Evolutionary conservation across 2,113 vertebrate genomes (phyloP), one percentile per base, ranked within the genome.

Genomic region (Panurus biarmicus): DNA sequence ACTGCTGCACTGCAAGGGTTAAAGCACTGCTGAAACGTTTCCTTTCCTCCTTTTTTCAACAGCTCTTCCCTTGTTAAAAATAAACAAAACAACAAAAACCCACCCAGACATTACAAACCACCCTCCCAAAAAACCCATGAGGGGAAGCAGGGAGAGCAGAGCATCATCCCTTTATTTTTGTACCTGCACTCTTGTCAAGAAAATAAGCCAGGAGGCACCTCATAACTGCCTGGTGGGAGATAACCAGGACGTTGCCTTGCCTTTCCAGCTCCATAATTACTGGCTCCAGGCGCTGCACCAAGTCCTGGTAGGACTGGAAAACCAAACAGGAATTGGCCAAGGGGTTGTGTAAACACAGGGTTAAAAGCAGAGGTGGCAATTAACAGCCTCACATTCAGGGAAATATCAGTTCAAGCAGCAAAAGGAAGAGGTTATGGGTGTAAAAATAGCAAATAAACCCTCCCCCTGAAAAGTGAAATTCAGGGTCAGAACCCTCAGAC

Each of bases 181-280:
- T 93, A 99, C 99, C 99, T 98, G 99, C 99, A 15, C 97, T 98
- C 97, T 99, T 99, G 97, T 99, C 99, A 90, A 99, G 97, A 95
- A 99, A 99, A 97, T 99, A 99, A 91, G 99, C 99, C 65, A 99
- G 97, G 24, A 99, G 98, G 85, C 99, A 99, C 94, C 99, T 98
- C 99, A 99, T 99, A 77, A 99, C 99, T 2, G 99, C 99, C 97
- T 99, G 99, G 96, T 99, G 99, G 96, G 98, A 98, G 97, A 99
- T 97, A 14, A 99, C 99, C 12, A 99, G 96, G 85, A 99, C 98
- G 3, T 99, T 99, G 70, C 99, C 99, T 80, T 99, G 99, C 10
- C 99, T 97, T 75, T 99, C 99, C n/a, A 99, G 96, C 96, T 99
- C 99, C 99, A 99, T 99, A 95, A 99, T 99, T 66, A 99, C 99